These are phyloP conservation scores for Tragelaphus strepsiceros DNA, from an alignment of 2,113 vertebrate species.

Conservation along the genomic window DNA sequence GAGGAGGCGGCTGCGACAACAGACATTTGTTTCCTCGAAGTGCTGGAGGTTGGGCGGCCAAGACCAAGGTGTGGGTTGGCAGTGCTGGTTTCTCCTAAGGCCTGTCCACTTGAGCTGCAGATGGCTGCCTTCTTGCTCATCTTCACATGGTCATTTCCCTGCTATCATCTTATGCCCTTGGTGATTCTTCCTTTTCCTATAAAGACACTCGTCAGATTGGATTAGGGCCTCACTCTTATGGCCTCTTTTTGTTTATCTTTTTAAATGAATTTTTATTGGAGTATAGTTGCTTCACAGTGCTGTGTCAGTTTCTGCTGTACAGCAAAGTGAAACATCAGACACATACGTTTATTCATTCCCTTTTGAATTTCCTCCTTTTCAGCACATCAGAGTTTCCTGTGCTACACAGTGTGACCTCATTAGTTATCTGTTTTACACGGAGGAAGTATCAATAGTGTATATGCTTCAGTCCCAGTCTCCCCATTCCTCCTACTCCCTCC, in stretches of 20 bases:
- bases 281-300: not conserved
- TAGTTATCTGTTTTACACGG: not conserved
- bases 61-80: not conserved
- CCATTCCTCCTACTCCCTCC: not conserved
- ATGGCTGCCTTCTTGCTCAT: not conserved
- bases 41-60: not conserved
- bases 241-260: not conserved
- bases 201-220: not conserved
- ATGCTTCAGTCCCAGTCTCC: rapidly evolving
- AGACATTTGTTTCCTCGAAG: not conserved
- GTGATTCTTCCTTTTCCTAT: not conserved
- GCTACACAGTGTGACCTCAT: not conserved
- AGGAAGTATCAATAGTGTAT: not conserved
- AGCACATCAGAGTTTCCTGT: not conserved
- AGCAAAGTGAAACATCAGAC: not conserved
- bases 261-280: not conserved
- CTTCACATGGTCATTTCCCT: rapidly evolving
- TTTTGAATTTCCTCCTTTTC: not conserved
- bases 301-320: not conserved
- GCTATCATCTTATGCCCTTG: not conserved
- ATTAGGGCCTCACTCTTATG: not conserved
- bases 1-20: rapidly evolving
- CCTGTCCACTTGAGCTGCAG: not conserved
- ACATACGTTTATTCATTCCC: not conserved
- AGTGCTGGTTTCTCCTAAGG: not conserved